Base-by-base conservation (phyloP, 2,888 invertebrate species). In the Phengaris arion region DNA sequence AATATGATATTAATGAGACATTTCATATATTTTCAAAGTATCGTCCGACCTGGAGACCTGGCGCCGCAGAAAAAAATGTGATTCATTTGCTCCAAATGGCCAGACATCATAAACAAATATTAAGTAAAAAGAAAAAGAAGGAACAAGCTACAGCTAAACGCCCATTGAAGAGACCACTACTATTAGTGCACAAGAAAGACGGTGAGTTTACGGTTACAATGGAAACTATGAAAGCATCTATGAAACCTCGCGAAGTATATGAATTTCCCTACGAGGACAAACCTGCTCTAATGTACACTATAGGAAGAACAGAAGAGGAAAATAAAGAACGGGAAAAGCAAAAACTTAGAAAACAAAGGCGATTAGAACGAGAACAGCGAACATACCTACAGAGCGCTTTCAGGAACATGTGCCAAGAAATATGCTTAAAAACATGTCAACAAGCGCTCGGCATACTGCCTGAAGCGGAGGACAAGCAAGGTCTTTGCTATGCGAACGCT, bases 211-310 rank as follows among this genome's bases (percentile, higher is more conserved):
- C 86, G 5, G 87, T 94, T 13, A 91, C 90, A 13, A 89, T 94
- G 90, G 93, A 93, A 83, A 91, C 91, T 2, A 90, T 93, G 90
- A 93, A 88, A 82, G 77, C 82, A 8, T 91, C 86, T 78, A 6
- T 80, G 7, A 91, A 86, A 79, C 87, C 84, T 9, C 86, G 94
- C 81, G 81, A 86, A 69, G 77, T 87, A 6, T 91, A 90, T 77
- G 91, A 93, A 79, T 82, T 86, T 75, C 94, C 94, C 0, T 94
- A 89, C 81, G 92, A 93, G 82, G 92, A 93, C 68, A 92, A 91
- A 79, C 88, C 88, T 64, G 80, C 88, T 10, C 70, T 91, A 4
- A 89, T 88, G 2, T 93, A 89, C 76, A 90, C 87, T 3, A 86
- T 93, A 78, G 93, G 93, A 8, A 87, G 93, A 78, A 93, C 92